A percentile compares a stretch with the other conserved stretches of the same genome.
These are phyloP conservation scores for Isaurus tuberculatus DNA, from an alignment of 92 coral and sea anemone species.

Conservation along the genomic window DNA sequence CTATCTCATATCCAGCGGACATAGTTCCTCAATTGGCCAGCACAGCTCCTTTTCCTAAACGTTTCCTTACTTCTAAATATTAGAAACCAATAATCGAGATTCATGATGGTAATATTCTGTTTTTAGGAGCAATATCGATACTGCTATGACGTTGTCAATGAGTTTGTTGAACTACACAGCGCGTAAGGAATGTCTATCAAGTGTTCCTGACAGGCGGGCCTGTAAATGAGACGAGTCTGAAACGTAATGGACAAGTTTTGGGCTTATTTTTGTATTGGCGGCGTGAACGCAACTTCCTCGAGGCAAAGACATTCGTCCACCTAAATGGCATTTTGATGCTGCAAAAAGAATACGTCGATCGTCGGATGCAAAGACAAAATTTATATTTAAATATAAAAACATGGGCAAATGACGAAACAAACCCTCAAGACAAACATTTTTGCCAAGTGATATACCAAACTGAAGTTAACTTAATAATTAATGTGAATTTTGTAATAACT, in stretches of 20 bases:
- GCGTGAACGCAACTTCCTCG: no score
- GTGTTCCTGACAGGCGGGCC: not conserved
- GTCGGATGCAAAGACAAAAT: not conserved
- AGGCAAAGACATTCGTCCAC: not conserved
- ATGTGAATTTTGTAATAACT: not conserved
- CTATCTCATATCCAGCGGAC: no score
- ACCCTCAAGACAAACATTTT: not conserved
- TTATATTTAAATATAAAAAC: not conserved
- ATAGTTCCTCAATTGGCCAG: no score
- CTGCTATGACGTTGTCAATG: slow-evolving; percentile 86
- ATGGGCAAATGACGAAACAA: not conserved
- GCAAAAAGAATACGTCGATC: not conserved
- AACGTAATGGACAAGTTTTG: not conserved
- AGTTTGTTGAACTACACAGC: slow-evolving; percentile 84
- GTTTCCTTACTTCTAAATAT: no score
- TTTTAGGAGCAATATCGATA: slow-evolving; percentile 87
- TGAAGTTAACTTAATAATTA: not conserved
- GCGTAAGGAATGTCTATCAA: slow-evolving; percentile 78
- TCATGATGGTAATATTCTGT: not conserved
- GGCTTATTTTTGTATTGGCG: not conserved
- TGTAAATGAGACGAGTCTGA: not conserved
- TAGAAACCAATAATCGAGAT: no score
- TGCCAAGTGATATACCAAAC: no score
- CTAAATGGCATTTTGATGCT: not conserved
- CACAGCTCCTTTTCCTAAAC: no score